Conservation (phyloP, 2,797 vertebrate genomes). For the Silurus lanzhouensis region DNA sequence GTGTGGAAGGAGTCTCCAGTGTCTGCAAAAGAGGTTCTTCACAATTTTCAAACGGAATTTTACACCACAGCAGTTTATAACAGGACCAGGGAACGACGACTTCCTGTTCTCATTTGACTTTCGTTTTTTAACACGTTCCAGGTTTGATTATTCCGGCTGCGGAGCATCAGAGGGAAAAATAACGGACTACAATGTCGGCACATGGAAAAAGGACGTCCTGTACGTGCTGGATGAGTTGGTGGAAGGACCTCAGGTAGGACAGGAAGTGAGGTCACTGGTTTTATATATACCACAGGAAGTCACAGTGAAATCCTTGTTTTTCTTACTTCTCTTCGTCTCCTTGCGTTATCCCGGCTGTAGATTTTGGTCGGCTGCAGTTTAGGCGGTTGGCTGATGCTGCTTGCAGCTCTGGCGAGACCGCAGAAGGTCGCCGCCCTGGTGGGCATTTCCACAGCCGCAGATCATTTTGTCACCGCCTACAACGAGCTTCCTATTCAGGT, state of each 20-base stretch:
- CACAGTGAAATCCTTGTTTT: not conserved
- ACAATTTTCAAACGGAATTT: no score
- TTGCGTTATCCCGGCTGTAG: constrained; percentile 63
- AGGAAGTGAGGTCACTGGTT: not conserved
- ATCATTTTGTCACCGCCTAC: constrained; percentile 83
- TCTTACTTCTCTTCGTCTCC: not conserved
- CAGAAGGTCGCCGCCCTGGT: constrained; percentile 87
- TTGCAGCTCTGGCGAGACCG: constrained; percentile 89
- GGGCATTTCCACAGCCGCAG: constrained; percentile 88
- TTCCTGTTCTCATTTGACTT: not conserved
- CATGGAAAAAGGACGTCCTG: constrained; percentile 81
- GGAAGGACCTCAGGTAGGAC: constrained; percentile 89
- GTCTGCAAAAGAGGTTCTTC: no score
- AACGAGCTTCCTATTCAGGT: constrained; percentile 88
- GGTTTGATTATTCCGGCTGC: constrained; percentile 60
- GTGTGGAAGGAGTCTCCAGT: no score
- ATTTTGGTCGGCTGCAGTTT: constrained; percentile 93
- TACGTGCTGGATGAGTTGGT: constrained; percentile 88
- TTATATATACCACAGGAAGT: not conserved
- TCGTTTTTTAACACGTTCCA: not conserved
- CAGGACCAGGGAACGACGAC: not conserved
- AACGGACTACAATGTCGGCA: constrained; percentile 45
- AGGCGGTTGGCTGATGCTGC: constrained; percentile 95
- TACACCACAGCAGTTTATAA: not conserved
- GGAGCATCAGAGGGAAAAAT: constrained; percentile 57